Conservation (phyloP, 2,888 invertebrate species). For the Bhutanitis thaidina region DNA sequence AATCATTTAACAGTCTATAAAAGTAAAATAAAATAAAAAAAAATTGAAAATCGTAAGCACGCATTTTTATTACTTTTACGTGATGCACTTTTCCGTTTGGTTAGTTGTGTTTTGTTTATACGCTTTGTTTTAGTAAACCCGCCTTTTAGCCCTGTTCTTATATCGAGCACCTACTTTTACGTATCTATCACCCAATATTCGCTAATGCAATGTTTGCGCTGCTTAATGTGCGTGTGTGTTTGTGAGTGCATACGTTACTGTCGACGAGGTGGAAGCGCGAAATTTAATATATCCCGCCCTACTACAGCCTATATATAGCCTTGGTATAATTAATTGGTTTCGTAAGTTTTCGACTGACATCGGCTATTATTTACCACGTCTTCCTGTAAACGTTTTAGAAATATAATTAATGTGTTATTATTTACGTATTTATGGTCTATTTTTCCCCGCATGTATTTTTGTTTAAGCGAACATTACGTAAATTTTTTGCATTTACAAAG, state of each 20-base stretch:
- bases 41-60: conserved; percentile 63
- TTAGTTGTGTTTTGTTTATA: conserved; percentile 55
- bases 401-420: not conserved
- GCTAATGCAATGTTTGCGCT: conserved; percentile 17
- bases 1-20: conserved; percentile 58
- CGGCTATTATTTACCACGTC: not conserved
- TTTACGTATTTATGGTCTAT: no score
- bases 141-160: conserved; percentile 46
- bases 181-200: conserved; percentile 7
- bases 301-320: not conserved
- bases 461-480: no score
- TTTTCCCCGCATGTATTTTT: no score
- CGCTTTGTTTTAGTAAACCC: conserved; percentile 72
- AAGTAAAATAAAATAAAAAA: conserved; percentile 49
- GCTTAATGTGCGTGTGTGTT: not conserved
- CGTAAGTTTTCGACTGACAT: not conserved
- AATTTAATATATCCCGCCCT: not conserved
- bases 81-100: conserved; percentile 72
- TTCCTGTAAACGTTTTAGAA: not conserved
- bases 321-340: not conserved
- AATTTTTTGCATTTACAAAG: no score
- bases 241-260: not conserved
- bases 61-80: conserved; percentile 50
- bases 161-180: conserved; percentile 53
- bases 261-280: not conserved